Evolutionary conservation across 2,113 vertebrate species (phyloP), one percentile per base, ranked within the genome.

Genomic region (Takifugu bimaculatus): DNA sequence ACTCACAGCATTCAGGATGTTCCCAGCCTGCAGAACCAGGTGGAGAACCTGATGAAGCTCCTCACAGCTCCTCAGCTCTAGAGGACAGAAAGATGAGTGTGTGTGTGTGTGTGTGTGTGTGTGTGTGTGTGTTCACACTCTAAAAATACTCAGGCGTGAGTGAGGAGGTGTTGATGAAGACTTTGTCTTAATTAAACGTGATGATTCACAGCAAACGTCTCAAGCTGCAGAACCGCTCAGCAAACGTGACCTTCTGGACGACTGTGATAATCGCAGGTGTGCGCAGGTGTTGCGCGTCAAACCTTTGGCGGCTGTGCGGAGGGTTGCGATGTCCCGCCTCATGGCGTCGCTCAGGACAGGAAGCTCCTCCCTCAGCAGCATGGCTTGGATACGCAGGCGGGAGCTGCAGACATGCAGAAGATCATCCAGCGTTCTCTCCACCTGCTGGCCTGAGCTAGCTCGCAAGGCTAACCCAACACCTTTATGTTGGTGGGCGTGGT

Each of bases 11-110:
- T 98, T 97, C 89, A 98, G 96, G 78, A 98, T 91, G 86, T 98
- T 98, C 65, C 96, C 96, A 13, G 95, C 94, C 84, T 97, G 96
- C 50, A 98, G 94, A 81, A 98, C 95, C 91, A 98, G 90, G 80
- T 96, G 95, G 53, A 98, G 80, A 78, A 98, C 92, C 49, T 93
- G 92, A 60, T 98, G 95, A 1, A 98, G 90, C 57, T 96, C 95
- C 75, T 93, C 93, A 80, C 96, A 98, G 0, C 82, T 85, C 92
- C 96, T 93, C 59, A 98, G 61, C 81, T 98, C 96, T 98, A 72
- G 15, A 60, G 45, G 43, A 49, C 11, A 45, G 15, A 2, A 9
- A 2, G 20, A 25, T 25, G 20, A 50, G 12, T 47, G 20, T 20
- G 20, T 20, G 20, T 20, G 20, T 20, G 20, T 44, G 10, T 15